Conservation (phyloP, 2,888 invertebrate species). For the Heliconius sara region DNA sequence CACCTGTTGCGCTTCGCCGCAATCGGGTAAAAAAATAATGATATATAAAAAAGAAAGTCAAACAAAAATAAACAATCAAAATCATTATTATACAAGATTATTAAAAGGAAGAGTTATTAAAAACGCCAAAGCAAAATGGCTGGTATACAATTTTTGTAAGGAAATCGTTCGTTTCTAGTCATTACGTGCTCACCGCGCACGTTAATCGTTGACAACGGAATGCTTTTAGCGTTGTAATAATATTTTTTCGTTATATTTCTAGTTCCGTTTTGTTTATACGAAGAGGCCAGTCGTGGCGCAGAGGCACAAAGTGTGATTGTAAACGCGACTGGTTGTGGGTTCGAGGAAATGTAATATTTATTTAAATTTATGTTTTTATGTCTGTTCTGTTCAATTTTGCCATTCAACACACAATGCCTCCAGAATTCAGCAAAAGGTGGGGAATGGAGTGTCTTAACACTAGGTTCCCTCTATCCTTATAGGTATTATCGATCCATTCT, state of each 20-base stretch:
- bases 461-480: no score
- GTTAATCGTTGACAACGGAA: constrained; percentile 25
- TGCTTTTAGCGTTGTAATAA: constrained; percentile 32
- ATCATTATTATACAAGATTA: not conserved
- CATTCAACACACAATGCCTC: no score
- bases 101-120: not conserved
- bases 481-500: no score
- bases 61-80: not conserved
- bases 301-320: no score
- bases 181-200: constrained; percentile 17
- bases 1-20: no score
- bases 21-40: not conserved
- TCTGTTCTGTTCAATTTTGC: no score
- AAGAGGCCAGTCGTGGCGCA: no score
- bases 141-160: constrained; percentile 7
- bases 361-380: no score
- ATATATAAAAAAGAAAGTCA: not conserved
- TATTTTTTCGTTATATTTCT: constrained; percentile 18
- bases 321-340: no score
- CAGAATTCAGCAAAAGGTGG: no score
- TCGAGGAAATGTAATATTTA: no score
- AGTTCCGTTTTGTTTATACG: not conserved
- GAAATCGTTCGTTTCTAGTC: constrained; percentile 21
- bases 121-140: not conserved
- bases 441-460: no score